A percentile compares a stretch with the other conserved stretches of the same genome.
These are phyloP conservation scores for Zenarchopterus dispar DNA, from an alignment of 2,797 vertebrate species.

Conservation along the genomic window DNA sequence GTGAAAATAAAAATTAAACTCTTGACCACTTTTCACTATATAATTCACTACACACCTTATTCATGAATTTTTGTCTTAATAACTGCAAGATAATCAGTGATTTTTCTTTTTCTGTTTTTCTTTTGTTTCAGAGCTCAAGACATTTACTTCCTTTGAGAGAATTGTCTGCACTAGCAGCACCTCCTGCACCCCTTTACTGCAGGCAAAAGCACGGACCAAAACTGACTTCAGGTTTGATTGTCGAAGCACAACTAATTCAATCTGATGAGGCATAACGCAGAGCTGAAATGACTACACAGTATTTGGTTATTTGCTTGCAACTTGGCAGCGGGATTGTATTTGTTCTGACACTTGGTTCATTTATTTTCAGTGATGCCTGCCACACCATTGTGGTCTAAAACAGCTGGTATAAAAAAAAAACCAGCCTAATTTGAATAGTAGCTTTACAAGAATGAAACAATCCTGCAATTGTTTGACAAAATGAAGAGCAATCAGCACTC, in stretches of 20 bases:
- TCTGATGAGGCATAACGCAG: conserved; percentile 3
- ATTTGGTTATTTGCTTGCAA: conserved; percentile 3
- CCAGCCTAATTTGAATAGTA: conserved; percentile 1
- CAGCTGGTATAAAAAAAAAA: conserved; percentile 11
- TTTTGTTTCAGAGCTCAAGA: no score
- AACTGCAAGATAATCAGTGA: neutral
- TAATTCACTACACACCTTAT: neutral
- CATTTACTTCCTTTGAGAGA: no score
- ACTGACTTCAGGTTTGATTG: conserved; percentile 14
- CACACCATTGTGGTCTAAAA: neutral
- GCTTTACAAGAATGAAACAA: conserved; percentile 25
- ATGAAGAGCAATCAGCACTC: conserved; percentile 43
- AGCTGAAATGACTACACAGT: neutral
- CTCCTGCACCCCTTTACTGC: neutral
- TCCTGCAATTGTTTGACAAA: conserved; percentile 28
- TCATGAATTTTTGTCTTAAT: neutral
- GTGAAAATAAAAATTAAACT: no score
- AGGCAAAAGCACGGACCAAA: conserved; percentile 6
- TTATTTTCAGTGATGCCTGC: conserved; percentile 5
- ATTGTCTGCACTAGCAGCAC: neutral
- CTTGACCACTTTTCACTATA: no score
- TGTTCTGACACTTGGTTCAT: conserved; percentile 2
- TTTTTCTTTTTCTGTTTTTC: neutral
- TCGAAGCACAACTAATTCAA: conserved; percentile 8
- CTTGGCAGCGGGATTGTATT: neutral